Percentiles rank a stretch among this genome's conserved stretches.
Evolutionary conservation across 2,797 vertebrate genomes (phyloP).

Genomic region (Semaprochilodus insignis): DNA sequence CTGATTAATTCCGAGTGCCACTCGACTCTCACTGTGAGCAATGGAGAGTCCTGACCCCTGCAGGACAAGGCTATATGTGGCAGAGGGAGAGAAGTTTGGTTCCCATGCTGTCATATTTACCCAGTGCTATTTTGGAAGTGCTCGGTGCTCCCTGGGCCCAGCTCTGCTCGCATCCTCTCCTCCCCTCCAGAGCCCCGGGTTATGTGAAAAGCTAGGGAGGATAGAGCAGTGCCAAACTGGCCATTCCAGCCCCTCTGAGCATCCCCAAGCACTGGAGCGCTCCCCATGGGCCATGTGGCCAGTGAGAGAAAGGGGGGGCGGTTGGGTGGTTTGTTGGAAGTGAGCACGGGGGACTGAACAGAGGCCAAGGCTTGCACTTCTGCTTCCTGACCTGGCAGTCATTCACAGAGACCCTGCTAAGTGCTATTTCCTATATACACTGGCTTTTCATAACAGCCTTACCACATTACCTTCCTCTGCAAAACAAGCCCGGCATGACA

Average conservation of each 20-base stretch:
- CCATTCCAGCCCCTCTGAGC: slow-evolving; percentile 66
- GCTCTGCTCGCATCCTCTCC: slow-evolving; percentile 78
- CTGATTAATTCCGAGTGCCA: slow-evolving; percentile 58
- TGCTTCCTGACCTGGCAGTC: slow-evolving; percentile 91
- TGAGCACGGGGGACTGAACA: slow-evolving; percentile 76
- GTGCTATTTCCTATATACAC: slow-evolving; percentile 92
- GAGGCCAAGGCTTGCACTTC: slow-evolving; percentile 89
- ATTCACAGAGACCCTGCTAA: slow-evolving; percentile 90
- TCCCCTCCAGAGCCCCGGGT: slow-evolving; percentile 88
- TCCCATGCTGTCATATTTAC: slow-evolving; percentile 90
- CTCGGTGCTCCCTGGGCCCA: slow-evolving; percentile 80
- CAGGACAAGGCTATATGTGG: slow-evolving; percentile 64
- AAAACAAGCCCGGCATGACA: neutral
- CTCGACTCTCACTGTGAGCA: slow-evolving; percentile 59
- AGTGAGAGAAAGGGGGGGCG: slow-evolving; percentile 52
- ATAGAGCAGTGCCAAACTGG: slow-evolving; percentile 75
- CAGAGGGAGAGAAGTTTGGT: slow-evolving; percentile 78
- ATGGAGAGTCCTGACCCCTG: slow-evolving; percentile 55
- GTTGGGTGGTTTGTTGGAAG: slow-evolving; percentile 62
- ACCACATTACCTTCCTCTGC: slow-evolving; percentile 84
- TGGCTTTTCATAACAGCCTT: slow-evolving; percentile 90
- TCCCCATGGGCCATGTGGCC: slow-evolving; percentile 88
- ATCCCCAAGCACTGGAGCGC: slow-evolving; percentile 75
- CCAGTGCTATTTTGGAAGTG: slow-evolving; percentile 86
- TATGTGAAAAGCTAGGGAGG: slow-evolving; percentile 90